These are phyloP conservation scores for Catharus minimus DNA, from an alignment of 2,113 vertebrate species.

Conservation along the genomic window DNA sequence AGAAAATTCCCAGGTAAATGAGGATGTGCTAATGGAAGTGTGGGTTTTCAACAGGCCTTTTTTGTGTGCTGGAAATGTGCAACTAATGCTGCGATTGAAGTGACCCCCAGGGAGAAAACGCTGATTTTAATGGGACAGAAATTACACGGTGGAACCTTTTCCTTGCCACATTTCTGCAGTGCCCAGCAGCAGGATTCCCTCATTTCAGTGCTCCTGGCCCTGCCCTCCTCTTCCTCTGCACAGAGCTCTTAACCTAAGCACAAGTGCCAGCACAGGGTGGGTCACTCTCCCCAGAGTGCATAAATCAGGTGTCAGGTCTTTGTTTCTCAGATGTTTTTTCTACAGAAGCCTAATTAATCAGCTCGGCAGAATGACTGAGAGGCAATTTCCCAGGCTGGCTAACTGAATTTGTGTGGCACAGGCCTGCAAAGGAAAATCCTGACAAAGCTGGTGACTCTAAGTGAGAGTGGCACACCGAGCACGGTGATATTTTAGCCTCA, in stretches of 20 bases:
- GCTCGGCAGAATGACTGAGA: not conserved
- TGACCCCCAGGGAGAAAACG: not conserved
- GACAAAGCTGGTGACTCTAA: not conserved
- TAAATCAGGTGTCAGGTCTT: not conserved
- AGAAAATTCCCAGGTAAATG: not conserved
- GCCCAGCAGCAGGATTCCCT: not conserved
- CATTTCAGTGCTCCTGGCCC: fast-evolving
- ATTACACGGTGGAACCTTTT: not conserved
- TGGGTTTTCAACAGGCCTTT: not conserved
- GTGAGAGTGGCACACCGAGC: not conserved
- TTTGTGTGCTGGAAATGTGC: not conserved
- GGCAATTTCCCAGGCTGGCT: not conserved
- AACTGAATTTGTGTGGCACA: not conserved
- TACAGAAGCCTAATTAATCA: not conserved
- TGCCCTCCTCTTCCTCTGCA: not conserved
- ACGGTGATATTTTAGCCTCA: not conserved
- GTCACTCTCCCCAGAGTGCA: not conserved
- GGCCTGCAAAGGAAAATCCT: not conserved
- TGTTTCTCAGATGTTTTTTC: not conserved
- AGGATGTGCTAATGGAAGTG: not conserved
- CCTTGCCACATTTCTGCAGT: not conserved
- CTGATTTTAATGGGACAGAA: not conserved
- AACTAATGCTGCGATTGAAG: not conserved
- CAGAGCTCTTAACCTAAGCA: not conserved
- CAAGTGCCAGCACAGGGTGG: not conserved